Base-by-base conservation (phyloP, 2,113 vertebrate species). In the Chlorodrepanis virens region DNA sequence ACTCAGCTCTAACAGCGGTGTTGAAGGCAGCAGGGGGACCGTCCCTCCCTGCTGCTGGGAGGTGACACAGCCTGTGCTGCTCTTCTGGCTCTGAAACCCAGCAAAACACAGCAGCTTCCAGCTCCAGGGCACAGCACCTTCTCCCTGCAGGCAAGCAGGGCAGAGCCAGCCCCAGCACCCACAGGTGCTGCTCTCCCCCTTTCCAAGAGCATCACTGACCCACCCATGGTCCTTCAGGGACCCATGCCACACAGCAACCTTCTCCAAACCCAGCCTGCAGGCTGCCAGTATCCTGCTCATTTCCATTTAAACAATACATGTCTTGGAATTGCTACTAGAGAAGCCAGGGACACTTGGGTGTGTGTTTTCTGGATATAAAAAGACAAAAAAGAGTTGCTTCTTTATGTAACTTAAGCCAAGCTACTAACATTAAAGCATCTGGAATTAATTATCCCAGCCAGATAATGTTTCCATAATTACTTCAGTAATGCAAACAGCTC, bases 391-490 rank as follows among this genome's bases (percentile, higher is more conserved):
- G 27, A 1, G 24, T 31, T 64, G 64, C 64, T 53, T 56, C 40
- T 71, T 52, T 21, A 31, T 19, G 89, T 21, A 77, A 77, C 57
- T n/a, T 47, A 57, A 90, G 94, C 80, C 95, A 89, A 92, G 75
- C 72, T 81, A 76, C 76, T 42, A 92, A 88, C 59, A 14, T 47
- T 89, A 77, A 87, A 92, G 89, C 91, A 97, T 92, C 92, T 96
- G 94, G 93, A 96, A 89, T 94, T 95, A 92, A 97, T 87, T 87
- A 93, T 83, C 79, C 42, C 70, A 83, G 91, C 50, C 54, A 71
- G 90, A 70, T 59, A 93, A 94, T 39, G 75, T 68, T 96, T 90
- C 96, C 54, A 39, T 87, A 89, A 94, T 89, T 89, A 94, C 83
- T 96, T 71, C 91, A 93, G 81, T 31, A 91, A 96, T 0, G 2